A percentile compares a stretch with the other conserved stretches of the same genome.
phyloP scores from a whole-genome alignment of 2,888 invertebrate species.

The Ophraella communa region DNA sequence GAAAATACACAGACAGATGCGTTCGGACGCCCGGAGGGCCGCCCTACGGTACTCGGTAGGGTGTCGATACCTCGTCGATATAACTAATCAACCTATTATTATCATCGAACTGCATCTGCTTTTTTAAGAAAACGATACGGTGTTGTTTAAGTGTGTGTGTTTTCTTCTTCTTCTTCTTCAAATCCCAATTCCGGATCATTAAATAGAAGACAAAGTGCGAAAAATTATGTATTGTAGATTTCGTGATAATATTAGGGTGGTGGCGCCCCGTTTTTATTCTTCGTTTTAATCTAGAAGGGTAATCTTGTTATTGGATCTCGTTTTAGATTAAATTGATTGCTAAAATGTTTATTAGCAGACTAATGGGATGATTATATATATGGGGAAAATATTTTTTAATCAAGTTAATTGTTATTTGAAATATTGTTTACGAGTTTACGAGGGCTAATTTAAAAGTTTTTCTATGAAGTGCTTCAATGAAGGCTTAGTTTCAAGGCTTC shows the following conservation, averaged over 20 bases:
- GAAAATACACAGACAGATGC: constrained; percentile 39
- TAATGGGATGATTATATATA: not conserved
- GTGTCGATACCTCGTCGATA: constrained; percentile 45
- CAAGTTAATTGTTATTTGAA: too few relatives aligned
- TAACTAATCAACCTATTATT: constrained; percentile 43
- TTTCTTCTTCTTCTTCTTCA: not conserved
- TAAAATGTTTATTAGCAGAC: not conserved
- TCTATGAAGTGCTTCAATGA: too few relatives aligned
- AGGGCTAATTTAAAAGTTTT: not conserved
- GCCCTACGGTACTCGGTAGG: constrained; percentile 36
- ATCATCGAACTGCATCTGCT: constrained; percentile 43
- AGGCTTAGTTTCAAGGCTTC: too few relatives aligned
- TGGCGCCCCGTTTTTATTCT: constrained; percentile 12
- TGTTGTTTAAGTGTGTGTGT: too few relatives aligned
- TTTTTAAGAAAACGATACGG: constrained; percentile 21
- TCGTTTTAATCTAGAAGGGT: constrained; percentile 7
- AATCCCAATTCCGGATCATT: not conserved
- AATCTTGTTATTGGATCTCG: constrained; percentile 1
- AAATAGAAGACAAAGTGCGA: constrained; percentile 14
- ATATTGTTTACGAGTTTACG: too few relatives aligned
- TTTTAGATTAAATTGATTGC: constrained; percentile 6
- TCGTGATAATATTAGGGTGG: constrained; percentile 14
- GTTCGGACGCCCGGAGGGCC: constrained; percentile 19
- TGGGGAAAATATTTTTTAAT: too few relatives aligned
- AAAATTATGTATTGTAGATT: constrained; percentile 9